A percentile compares a stretch with the other conserved stretches of the same genome.
Evolutionary conservation across 2,888 invertebrate genomes (phyloP).

Genomic region (Drosophila pullipes): DNA sequence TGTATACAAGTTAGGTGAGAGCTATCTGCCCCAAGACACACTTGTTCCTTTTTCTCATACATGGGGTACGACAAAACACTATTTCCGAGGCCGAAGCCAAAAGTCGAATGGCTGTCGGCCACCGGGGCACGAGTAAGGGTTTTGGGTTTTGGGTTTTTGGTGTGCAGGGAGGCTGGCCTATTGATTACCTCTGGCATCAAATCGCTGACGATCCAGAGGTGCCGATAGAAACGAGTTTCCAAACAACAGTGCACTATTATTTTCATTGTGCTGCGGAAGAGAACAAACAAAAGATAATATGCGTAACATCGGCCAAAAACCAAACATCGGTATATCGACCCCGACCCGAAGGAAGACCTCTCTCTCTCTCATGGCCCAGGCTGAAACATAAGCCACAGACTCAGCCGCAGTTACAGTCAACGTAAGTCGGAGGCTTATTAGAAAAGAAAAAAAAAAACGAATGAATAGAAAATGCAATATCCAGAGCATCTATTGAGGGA

Average conservation of each 20-base stretch:
- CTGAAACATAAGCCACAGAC: conserved; percentile 36
- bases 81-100: not conserved
- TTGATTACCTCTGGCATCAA: conserved; percentile 51
- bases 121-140: conserved; percentile 1
- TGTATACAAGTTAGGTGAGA: not conserved
- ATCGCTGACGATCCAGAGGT: conserved; percentile 39
- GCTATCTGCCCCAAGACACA: not conserved
- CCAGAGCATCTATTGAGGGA: not conserved
- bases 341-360: conserved; percentile 3
- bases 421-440: conserved; percentile 38
- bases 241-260: conserved; percentile 23
- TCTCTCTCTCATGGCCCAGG: not conserved
- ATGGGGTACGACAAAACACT: not conserved
- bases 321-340: conserved; percentile 9
- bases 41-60: not conserved
- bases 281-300: conserved; percentile 37
- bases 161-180: conserved; percentile 33
- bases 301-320: conserved; percentile 38
- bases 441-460: conserved; percentile 14
- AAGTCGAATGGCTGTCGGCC: conserved; percentile 9
- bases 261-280: conserved; percentile 16
- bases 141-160: conserved; percentile 1
- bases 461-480: conserved; percentile 12
- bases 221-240: conserved; percentile 19
- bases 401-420: conserved; percentile 47